Percentiles rank a stretch among this genome's conserved stretches.
phyloP scores from a whole-genome alignment of 2,113 vertebrate genomes.

The Rafetus swinhoei region DNA sequence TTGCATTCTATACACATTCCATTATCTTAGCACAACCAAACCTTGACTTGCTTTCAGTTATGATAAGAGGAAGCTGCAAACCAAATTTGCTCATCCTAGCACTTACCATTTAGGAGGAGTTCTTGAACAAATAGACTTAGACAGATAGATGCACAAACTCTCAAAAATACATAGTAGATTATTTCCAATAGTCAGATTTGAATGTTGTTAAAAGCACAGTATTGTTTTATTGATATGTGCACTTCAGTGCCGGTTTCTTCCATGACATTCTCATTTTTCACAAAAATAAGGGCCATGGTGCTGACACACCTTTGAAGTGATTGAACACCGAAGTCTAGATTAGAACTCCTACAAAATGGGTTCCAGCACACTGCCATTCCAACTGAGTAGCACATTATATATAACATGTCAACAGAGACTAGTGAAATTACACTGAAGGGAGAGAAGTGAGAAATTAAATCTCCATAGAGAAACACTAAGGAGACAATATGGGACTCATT shows the following conservation, averaged over 20 bases:
- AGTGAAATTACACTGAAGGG: background rate
- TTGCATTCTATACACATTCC: too few relatives aligned
- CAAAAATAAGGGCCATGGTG: background rate
- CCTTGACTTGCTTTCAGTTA: too few relatives aligned
- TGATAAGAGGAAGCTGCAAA: too few relatives aligned
- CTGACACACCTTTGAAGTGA: constrained; percentile 17
- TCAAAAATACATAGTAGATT: constrained; percentile 12
- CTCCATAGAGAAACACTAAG: background rate
- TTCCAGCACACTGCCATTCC: background rate
- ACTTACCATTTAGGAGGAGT: too few relatives aligned
- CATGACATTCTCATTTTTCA: background rate
- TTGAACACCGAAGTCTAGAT: background rate
- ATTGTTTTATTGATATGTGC: background rate
- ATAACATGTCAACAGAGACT: background rate
- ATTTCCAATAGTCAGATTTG: background rate
- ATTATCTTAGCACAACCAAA: too few relatives aligned
- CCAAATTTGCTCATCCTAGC: too few relatives aligned
- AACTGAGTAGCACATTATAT: background rate
- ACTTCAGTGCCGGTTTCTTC: constrained; percentile 4
- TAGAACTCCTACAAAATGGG: background rate
- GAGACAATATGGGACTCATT: background rate
- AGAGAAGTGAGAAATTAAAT: background rate
- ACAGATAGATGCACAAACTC: background rate
- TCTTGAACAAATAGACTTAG: too few relatives aligned
- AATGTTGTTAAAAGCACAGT: constrained; percentile 29